phyloP scores from a whole-genome alignment of 2,888 invertebrate species.

The Drosophila neotestacea region DNA sequence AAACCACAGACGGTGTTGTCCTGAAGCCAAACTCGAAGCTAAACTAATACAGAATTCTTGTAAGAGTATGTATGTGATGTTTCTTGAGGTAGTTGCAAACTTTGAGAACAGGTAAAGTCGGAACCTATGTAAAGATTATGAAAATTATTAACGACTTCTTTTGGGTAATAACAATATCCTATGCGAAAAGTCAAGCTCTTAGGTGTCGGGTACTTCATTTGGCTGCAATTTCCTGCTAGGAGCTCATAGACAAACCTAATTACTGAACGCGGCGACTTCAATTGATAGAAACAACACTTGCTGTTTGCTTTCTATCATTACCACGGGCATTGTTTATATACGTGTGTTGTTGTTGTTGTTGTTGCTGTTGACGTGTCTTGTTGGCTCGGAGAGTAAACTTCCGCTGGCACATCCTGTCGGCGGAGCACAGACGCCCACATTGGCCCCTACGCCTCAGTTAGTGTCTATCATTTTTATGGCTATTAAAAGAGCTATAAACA shows the following conservation, averaged over 20 bases:
- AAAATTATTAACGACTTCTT: conserved; percentile 14
- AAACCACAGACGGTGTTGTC: conserved; percentile 38
- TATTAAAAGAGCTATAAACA: conserved; percentile 70
- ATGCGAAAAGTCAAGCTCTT: conserved; percentile 2
- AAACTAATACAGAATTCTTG: neutral
- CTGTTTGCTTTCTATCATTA: conserved; percentile 51
- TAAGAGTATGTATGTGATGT: neutral
- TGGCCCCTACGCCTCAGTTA: conserved; percentile 26
- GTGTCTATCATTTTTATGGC: conserved; percentile 76
- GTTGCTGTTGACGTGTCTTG: conserved; percentile 52
- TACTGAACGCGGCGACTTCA: conserved; percentile 33
- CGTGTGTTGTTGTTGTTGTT: conserved; percentile 29
- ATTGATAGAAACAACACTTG: conserved; percentile 51
- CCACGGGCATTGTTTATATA: conserved; percentile 17
- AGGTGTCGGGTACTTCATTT: conserved; percentile 27
- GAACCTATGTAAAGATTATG: conserved; percentile 16
- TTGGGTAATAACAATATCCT: neutral
- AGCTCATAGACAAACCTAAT: conserved; percentile 48
- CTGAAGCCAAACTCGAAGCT: conserved; percentile 24
- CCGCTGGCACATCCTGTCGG: conserved; percentile 71
- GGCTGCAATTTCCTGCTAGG: conserved; percentile 61
- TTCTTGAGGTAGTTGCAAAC: neutral
- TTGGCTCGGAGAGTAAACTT: conserved; percentile 64
- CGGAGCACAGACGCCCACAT: conserved; percentile 44
- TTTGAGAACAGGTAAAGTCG: neutral